Conservation (phyloP, 2,113 vertebrate species). For the Neoarius graeffei region DNA sequence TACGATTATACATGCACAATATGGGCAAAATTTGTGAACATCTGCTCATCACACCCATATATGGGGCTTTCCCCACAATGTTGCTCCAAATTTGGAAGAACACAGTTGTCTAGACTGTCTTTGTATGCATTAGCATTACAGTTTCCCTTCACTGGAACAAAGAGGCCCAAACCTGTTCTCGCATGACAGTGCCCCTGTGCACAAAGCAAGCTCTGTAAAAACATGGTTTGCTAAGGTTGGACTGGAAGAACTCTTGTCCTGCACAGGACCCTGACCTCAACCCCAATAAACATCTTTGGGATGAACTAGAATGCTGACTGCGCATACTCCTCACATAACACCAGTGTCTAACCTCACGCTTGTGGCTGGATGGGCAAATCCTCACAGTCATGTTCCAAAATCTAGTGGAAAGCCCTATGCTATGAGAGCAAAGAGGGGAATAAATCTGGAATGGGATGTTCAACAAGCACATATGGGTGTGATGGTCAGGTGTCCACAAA, state of each 20-base stretch:
- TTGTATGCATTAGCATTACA: background rate
- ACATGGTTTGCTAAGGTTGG: no score
- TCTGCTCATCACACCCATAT: background rate
- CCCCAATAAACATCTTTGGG: background rate
- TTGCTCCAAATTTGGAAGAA: background rate
- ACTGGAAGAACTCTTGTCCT: background rate
- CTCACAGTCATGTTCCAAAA: background rate
- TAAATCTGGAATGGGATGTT: background rate
- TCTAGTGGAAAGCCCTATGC: background rate
- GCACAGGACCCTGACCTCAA: background rate
- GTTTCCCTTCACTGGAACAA: background rate
- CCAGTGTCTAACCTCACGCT: background rate
- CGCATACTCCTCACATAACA: background rate
- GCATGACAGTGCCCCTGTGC: background rate
- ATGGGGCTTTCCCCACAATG: background rate
- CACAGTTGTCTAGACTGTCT: background rate
- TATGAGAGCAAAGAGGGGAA: background rate
- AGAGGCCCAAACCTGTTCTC: background rate
- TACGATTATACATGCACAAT: no score
- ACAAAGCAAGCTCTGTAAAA: background rate
- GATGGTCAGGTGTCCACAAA: no score
- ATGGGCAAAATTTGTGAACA: no score
- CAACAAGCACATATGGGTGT: no score
- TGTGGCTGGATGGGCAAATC: background rate
- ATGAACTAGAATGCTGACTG: background rate